Base-by-base conservation (phyloP, 2,797 vertebrate genomes). In the Alcedo atthis region DNA sequence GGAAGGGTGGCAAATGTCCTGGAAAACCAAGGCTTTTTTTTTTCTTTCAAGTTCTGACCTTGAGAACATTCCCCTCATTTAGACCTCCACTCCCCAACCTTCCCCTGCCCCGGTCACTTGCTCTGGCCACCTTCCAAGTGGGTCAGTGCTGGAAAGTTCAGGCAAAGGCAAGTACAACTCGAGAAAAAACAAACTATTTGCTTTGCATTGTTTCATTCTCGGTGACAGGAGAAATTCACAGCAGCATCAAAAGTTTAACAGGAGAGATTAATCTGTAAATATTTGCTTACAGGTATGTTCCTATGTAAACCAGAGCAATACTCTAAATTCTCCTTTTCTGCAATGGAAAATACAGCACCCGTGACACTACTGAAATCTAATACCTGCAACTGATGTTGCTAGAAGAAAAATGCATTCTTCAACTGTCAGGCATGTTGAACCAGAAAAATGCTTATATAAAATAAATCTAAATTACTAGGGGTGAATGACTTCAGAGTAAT, bases 401-500 rank as follows among this genome's bases (percentile, higher is more conserved):
- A 55, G 40, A 57, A 62, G 68, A 58, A 81, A 80, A 74, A 85
- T 12, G 89, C 90, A 94, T 94, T 85, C 93, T 87, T 87, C 93
- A 81, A 51, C 89, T 86, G 62, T 70, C 92, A 73, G 80, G 88
- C 80, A 59, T 40, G 63, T 87, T 94, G 91, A 92, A 94, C 87
- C 78, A 96, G 93, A 81, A 96, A 96, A 91, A 85, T 4, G 43
- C 78, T 74, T 78, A 51, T 58, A 70, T 14, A 26, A 70, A 89
- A 80, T 32, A 82, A 90, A 94, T 81, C 66, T 33, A 12, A 83
- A 75, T 75, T 51, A 74, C 37, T 25, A n/a, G 53, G 15, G n/a
- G 79, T 86, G 53, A 63, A 35, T 73, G 88, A 81, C 78, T 97
- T 81, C 67, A 82, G 84, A 95, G 93, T 88, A 92, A 96, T 95